Base-by-base conservation (phyloP, 1,140 invertebrate species). In the Ditylenchus dipsaci region DNA sequence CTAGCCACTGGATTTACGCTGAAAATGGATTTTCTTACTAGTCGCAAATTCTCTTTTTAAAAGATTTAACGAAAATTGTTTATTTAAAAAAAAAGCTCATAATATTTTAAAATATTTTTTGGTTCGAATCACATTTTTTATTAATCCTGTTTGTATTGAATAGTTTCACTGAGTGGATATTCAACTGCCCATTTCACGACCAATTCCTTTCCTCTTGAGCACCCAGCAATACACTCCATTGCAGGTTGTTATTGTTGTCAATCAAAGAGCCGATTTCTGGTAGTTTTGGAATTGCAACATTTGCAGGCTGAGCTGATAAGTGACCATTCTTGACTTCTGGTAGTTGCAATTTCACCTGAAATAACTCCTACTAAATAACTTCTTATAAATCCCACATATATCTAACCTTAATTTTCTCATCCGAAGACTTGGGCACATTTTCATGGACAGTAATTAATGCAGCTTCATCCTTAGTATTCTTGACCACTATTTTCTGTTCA, bases 361-460 rank as follows among this genome's bases (percentile, higher is more conserved):
- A 45, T 13, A 45, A 45, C n/a, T 45, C 11, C 11, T n/a, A 45
- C 43, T n/a, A 45, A 45, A 13, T 13, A 45, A 45, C 43, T n/a
- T 13, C 11, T 45, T 45, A 45, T 45, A 13, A 45, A 13, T 45
- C 43, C 43, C 11, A 13, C 11, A 13, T 45, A 13, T 13, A 45
- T 13, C n/a, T 45, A 13, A 85, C 84, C 77, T 83, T 85, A 58
- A 85, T 83, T 72, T 85, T 84, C 29, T 85, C 85, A 49, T 85
- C 84, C 19, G 76, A 74, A 57, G 77, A 76, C 17, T 76, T 76
- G 1, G 84, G 84, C 30, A 85, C 66, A 33, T 83, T 81, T 53
- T 85, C 84, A 19, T 63, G 67, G 0, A 85, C 43, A 11, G 76
- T 68, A 5, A 86, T 58, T 8, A 80, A 69, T 49, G 84, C 75